These are phyloP conservation scores for Poeciliopsis retropinna DNA, from an alignment of 2,113 vertebrate genomes.

Conservation along the genomic window DNA sequence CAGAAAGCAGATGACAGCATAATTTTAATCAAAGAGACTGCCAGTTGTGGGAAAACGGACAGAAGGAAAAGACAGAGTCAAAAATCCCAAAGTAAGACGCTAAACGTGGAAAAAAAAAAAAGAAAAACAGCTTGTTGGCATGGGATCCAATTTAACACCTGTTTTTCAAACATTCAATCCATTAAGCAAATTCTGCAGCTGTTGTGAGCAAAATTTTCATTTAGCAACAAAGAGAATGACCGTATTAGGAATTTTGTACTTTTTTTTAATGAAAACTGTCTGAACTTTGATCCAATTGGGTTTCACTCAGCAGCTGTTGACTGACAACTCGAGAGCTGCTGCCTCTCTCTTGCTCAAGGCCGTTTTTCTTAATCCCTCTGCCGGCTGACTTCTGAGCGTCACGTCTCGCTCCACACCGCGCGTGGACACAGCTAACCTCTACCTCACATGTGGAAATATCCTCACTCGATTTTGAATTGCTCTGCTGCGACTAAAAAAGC, in stretches of 20 bases:
- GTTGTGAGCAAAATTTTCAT: neutral
- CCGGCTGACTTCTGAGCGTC: neutral
- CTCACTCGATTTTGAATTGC: neutral
- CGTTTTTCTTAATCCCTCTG: neutral
- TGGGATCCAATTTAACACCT: slow-evolving; percentile 5
- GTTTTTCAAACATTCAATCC: neutral
- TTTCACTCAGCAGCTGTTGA: slow-evolving; percentile 7
- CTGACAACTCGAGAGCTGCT: slow-evolving; percentile 3
- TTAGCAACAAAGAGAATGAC: neutral
- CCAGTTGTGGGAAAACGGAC: slow-evolving; percentile 20
- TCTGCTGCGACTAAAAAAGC: neutral
- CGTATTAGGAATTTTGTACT: neutral
- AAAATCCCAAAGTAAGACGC: slow-evolving; percentile 7
- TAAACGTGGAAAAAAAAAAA: neutral
- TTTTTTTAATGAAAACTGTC: neutral
- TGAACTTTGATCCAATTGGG: neutral
- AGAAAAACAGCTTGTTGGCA: neutral
- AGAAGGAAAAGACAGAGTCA: slow-evolving; percentile 7
- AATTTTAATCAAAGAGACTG: slow-evolving; percentile 54
- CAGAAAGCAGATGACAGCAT: slow-evolving; percentile 65
- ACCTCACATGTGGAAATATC: neutral
- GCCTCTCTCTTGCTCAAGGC: neutral
- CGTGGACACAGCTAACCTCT: neutral
- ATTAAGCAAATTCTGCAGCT: slow-evolving; percentile 12
- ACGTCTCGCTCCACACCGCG: neutral